Conservation (phyloP, 2,797 vertebrate species). For the Rhabdophis nuchalis region DNA sequence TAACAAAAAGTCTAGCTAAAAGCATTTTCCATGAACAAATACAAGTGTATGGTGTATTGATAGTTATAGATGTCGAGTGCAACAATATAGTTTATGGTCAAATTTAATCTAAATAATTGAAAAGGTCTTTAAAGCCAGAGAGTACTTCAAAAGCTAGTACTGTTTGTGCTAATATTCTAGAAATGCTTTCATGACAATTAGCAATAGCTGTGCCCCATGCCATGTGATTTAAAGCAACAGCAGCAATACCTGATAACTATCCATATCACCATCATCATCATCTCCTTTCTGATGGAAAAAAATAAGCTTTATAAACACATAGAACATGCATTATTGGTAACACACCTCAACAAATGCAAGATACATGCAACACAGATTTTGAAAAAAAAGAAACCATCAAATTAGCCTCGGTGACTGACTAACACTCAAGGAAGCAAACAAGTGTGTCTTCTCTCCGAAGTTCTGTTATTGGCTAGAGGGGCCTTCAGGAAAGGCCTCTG, state of each 20-base stretch:
- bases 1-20: not conserved
- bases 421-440: not conserved
- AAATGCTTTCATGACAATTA: slow-evolving; percentile 70
- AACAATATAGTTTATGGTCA: slow-evolving; percentile 33
- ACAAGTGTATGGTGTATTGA: not conserved
- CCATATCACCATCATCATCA: slow-evolving; percentile 92
- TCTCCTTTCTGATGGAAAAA: slow-evolving; percentile 88
- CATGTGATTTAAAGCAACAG: slow-evolving; percentile 74
- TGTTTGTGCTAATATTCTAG: slow-evolving; percentile 21
- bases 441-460: not conserved
- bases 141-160: slow-evolving; percentile 45
- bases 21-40: not conserved
- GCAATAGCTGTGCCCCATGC: slow-evolving; percentile 85
- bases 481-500: too few relatives aligned
- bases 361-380: not conserved
- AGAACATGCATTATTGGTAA: slow-evolving; percentile 69
- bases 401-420: not conserved
- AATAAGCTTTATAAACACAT: slow-evolving; percentile 84
- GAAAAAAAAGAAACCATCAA: too few relatives aligned
- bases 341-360: slow-evolving; percentile 42
- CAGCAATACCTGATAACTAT: slow-evolving; percentile 99
- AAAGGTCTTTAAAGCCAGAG: slow-evolving; percentile 55
- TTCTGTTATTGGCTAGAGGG: too few relatives aligned
- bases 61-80: slow-evolving; percentile 28
- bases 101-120: slow-evolving; percentile 51